Evolutionary conservation across 2,888 invertebrate genomes (phyloP).

Genomic region (Lepidocyrtoides sp.): DNA sequence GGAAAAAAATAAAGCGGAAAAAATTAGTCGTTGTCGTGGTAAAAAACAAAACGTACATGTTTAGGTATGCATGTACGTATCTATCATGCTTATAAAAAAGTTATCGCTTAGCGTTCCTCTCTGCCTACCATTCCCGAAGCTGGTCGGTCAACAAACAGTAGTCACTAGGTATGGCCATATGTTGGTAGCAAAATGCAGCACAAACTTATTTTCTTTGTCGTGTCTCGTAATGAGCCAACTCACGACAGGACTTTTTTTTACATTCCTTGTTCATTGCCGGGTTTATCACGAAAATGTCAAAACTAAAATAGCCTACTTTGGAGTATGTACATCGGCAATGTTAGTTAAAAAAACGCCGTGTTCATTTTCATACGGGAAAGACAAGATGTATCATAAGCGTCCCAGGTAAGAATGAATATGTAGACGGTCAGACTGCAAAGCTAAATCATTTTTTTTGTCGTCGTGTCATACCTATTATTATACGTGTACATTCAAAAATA

Average conservation of each 20-base stretch:
- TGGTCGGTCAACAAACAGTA: background rate
- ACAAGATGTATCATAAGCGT: background rate
- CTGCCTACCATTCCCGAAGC: background rate
- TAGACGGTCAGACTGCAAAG: background rate
- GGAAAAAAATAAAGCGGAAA: background rate
- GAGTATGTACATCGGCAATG: background rate
- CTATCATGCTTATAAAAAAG: too few relatives aligned
- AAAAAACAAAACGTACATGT: background rate
- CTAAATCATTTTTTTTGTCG: background rate
- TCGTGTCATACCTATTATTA: background rate
- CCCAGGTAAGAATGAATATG: background rate
- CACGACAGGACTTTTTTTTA: background rate
- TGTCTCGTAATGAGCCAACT: background rate
- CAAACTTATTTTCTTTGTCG: background rate
- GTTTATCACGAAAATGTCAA: slow-evolving; percentile 48
- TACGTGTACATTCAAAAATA: background rate
- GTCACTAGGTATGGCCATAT: background rate
- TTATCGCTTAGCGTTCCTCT: background rate
- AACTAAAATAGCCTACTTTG: background rate
- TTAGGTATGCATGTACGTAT: too few relatives aligned
- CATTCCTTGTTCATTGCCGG: background rate
- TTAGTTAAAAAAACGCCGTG: background rate
- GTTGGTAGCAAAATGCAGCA: background rate
- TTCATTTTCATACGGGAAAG: slow-evolving; percentile 1
- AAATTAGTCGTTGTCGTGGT: background rate